Conservation (phyloP, 2,113 vertebrate species). For the Pygoscelis antarcticus region DNA sequence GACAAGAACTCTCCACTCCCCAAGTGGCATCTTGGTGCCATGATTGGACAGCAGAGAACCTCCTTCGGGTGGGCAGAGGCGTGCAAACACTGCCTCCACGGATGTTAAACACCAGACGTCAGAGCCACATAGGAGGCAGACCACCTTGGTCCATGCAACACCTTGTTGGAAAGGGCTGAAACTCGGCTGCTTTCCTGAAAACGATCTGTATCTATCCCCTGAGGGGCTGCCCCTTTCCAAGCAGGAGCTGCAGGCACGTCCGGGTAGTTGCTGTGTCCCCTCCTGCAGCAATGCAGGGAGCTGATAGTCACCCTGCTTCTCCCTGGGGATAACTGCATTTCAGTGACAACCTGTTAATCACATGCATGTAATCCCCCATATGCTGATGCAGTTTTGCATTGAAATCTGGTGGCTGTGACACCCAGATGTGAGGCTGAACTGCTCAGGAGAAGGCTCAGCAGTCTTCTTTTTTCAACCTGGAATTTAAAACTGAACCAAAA, state of each 20-base stretch:
- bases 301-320: neutral
- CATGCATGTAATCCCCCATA: rapidly evolving
- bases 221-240: neutral
- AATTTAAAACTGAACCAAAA: neutral
- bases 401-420: neutral
- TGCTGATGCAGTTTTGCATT: neutral
- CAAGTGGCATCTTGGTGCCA: rapidly evolving
- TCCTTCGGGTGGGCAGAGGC: neutral
- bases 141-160: neutral
- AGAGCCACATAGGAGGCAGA: neutral
- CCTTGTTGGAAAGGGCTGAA: neutral
- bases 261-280: neutral
- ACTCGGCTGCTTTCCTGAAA: neutral
- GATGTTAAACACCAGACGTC: neutral
- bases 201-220: rapidly evolving
- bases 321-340: rapidly evolving
- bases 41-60: neutral
- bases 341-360: neutral
- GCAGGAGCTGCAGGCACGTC: neutral
- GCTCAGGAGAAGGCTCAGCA: neutral
- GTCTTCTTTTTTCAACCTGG: neutral
- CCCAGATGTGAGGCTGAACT: neutral
- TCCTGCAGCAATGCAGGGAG: neutral
- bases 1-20: neutral
- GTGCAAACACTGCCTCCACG: rapidly evolving